phyloP scores from a whole-genome alignment of 1,140 invertebrate genomes.

The Acromyrmex charruanus region DNA sequence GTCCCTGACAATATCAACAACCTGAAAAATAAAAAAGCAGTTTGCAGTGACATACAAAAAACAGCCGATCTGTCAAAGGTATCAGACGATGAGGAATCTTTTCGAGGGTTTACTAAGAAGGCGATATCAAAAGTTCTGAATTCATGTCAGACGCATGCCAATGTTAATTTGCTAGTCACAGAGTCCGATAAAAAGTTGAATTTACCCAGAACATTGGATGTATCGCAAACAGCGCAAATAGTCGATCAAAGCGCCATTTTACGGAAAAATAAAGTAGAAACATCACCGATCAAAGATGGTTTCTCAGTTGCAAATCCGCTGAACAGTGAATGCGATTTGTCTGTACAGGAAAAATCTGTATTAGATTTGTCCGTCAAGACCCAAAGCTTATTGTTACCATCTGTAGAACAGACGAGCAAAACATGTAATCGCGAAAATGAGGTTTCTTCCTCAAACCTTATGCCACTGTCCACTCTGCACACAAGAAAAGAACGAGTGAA shows the following conservation, averaged over 20 bases:
- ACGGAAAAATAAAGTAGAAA: conserved; percentile 43
- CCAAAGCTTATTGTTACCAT: conserved; percentile 37
- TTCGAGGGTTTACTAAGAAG: conserved; percentile 86
- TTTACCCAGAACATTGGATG: conserved; percentile 50
- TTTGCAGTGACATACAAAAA: conserved; percentile 20
- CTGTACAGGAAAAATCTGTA: conserved; percentile 43
- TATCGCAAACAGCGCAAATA: conserved; percentile 29
- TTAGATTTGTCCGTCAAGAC: conserved; percentile 40
- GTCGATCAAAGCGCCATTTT: background rate
- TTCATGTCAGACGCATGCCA: conserved; percentile 76
- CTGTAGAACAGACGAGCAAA: conserved; percentile 47
- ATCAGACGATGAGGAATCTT: conserved; percentile 87
- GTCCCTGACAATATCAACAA: background rate
- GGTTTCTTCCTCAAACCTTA: conserved; percentile 75
- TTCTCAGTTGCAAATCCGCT: background rate
- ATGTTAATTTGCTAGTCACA: conserved; percentile 68
- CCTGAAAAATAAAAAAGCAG: conserved; percentile 49
- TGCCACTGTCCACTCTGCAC: conserved; percentile 75
- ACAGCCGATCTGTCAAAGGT: conserved; percentile 75
- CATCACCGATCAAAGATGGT: background rate
- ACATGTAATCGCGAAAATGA: conserved; percentile 76
- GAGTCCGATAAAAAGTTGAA: conserved; percentile 60
- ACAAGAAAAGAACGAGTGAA: conserved; percentile 89
- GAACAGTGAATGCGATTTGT: conserved; percentile 27
- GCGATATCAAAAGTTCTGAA: conserved; percentile 81